Conservation (phyloP, 2,113 vertebrate species). For the Chaetodon auriga region DNA sequence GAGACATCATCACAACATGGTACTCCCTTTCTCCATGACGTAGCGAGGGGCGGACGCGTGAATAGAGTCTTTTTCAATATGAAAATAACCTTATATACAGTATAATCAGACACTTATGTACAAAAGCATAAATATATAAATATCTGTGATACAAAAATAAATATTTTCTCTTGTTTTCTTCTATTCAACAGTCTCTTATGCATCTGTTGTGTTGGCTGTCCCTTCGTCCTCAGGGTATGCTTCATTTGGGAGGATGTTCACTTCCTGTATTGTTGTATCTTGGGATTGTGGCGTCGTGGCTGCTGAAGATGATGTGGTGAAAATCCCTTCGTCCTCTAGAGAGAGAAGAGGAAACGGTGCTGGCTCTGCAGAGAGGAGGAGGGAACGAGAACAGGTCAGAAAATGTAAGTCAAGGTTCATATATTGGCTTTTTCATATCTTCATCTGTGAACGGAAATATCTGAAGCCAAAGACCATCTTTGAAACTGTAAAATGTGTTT, state of each 20-base stretch:
- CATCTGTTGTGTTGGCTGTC: conserved; percentile 66
- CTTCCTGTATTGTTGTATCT: conserved; percentile 81
- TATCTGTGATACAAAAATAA: conserved; percentile 99
- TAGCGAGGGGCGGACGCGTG: conserved; percentile 31
- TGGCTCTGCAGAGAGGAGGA: conserved; percentile 65
- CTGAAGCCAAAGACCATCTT: no score
- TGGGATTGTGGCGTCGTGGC: conserved; percentile 77
- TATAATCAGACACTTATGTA: conserved; percentile 93
- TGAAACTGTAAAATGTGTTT: no score
- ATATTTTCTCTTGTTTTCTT: conserved; percentile 89
- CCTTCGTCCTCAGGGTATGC: conserved; percentile 49
- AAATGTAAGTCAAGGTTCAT: neutral
- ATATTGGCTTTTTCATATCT: no score
- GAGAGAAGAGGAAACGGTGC: conserved; percentile 85
- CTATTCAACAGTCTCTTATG: conserved; percentile 76
- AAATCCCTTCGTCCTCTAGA: conserved; percentile 85
- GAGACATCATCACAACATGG: conserved; percentile 36
- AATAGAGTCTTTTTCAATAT: conserved; percentile 80
- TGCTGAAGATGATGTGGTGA: conserved; percentile 75
- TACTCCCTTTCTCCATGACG: conserved; percentile 59
- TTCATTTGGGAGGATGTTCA: conserved; percentile 65
- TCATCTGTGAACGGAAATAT: no score
- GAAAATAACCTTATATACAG: conserved; percentile 87
- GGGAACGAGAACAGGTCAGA: neutral
- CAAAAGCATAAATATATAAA: conserved; percentile 99